These are phyloP conservation scores for Lepilemur septentrionalis DNA, from an alignment of 2,797 vertebrate species.

Conservation along the genomic window DNA sequence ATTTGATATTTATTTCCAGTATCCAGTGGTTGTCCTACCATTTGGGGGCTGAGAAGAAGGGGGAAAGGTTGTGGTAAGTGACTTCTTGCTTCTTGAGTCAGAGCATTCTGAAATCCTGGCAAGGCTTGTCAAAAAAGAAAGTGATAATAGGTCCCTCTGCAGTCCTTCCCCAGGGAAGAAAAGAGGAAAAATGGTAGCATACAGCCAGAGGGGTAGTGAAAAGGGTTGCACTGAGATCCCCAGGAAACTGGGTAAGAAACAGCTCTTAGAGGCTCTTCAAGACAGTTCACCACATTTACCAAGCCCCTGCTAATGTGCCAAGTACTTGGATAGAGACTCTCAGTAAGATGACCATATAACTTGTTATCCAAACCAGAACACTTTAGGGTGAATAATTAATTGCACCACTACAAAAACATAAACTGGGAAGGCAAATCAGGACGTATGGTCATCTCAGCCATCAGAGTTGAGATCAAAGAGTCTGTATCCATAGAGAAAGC, in stretches of 20 bases:
- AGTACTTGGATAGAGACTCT: background rate
- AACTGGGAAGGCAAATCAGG: background rate
- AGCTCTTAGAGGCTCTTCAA: background rate
- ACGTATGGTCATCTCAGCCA: background rate
- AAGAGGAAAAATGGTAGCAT: background rate
- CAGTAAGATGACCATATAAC: background rate
- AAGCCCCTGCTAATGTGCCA: background rate
- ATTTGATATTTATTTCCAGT: background rate
- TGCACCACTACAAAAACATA: background rate
- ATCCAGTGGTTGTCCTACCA: background rate
- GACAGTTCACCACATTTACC: background rate
- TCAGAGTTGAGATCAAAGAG: background rate
- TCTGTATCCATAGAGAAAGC: background rate
- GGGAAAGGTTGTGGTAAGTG: background rate
- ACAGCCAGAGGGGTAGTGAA: background rate
- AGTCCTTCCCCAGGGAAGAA: background rate
- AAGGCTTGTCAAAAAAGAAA: conserved; percentile 51
- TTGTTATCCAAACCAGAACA: background rate
- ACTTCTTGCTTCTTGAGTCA: background rate
- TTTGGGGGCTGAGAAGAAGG: background rate
- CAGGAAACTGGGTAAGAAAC: background rate
- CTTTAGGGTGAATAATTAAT: background rate
- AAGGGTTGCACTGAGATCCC: background rate
- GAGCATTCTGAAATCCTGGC: conserved; percentile 53
- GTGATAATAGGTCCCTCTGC: background rate